A percentile compares a stretch with the other conserved stretches of the same genome.
Evolutionary conservation across 2,113 vertebrate genomes (phyloP).

Genomic region (Dicaeum eximium): DNA sequence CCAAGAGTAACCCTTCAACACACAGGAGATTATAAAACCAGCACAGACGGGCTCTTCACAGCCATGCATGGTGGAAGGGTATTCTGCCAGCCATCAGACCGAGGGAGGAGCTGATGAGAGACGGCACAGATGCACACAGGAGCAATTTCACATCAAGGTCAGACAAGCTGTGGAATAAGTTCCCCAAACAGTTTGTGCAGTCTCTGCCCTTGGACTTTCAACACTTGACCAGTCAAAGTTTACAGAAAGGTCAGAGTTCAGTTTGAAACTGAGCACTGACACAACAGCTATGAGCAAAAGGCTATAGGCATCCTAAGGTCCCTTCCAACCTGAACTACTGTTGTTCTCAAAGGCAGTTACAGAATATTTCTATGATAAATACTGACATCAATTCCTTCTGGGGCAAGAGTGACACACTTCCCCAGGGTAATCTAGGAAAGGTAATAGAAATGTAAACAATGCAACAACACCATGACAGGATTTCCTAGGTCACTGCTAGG

Average conservation of each 20-base stretch:
- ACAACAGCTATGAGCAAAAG: background rate
- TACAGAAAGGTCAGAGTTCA: background rate
- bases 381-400: background rate
- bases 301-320: background rate
- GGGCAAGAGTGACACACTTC: background rate
- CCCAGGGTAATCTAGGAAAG: background rate
- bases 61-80: background rate
- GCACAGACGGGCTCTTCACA: background rate
- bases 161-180: background rate
- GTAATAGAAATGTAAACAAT: background rate
- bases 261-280: background rate
- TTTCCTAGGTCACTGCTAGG: background rate
- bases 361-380: background rate
- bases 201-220: background rate
- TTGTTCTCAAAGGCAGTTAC: background rate
- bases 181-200: background rate
- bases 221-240: background rate
- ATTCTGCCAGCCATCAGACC: background rate
- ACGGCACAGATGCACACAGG: accelerated
- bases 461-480: background rate
- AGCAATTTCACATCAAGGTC: background rate
- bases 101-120: background rate
- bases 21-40: accelerated
- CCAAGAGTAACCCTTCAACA: background rate
- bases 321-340: background rate